Base-by-base conservation (phyloP, 2,797 vertebrate species). In the Propithecus perrieri region DNA sequence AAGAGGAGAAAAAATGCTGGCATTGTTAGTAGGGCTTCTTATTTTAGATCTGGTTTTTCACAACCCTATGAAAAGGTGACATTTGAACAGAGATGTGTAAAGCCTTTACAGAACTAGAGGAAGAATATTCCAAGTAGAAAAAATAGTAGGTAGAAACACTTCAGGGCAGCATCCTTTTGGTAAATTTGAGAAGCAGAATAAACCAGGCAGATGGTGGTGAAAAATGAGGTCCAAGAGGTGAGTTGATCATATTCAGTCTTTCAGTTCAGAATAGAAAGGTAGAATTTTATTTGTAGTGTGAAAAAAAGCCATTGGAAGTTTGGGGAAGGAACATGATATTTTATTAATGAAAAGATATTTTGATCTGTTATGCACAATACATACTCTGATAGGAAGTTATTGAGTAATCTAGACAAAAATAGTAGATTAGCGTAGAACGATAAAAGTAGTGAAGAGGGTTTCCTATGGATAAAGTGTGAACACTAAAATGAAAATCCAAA, bases 1-100 rank as follows among this genome's bases (percentile, higher is more conserved):
- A 84, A 72, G 46, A 88, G 41, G 28, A 88, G 18, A 75, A 26
- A 93, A 91, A 88, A 81, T 4, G 30, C 30, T 69, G 14, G 5
- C 67, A 33, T 50, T 61, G 74, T 74, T 55, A 33, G 30, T 69
- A n/a, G 12, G 6, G 28, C 5, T 75, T 87, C 22, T 95, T 81
- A 94, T 81, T 91, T 89, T 94, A 84, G 59, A 71, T 65, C 15
- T 71, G 10, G 67, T 78, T 93, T 80, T 76, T 53, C 59, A 46
- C 15, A 72, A 38, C 41, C 26, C 84, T 80, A 35, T 71, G 8
- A 71, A 92, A 97, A 90, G 13, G 13, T 65, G 33, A 76, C 30
- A 41, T 89, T 95, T 75, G 74, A 80, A 30, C 4, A 75, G 30
- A 92, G 53, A 94, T 72, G 20, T 46, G 46, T 59, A 90, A 94